A percentile compares a stretch with the other conserved stretches of the same genome.
These are phyloP conservation scores for Rhabdomys pumilio DNA, from an alignment of 2,797 vertebrate species.

Conservation along the genomic window DNA sequence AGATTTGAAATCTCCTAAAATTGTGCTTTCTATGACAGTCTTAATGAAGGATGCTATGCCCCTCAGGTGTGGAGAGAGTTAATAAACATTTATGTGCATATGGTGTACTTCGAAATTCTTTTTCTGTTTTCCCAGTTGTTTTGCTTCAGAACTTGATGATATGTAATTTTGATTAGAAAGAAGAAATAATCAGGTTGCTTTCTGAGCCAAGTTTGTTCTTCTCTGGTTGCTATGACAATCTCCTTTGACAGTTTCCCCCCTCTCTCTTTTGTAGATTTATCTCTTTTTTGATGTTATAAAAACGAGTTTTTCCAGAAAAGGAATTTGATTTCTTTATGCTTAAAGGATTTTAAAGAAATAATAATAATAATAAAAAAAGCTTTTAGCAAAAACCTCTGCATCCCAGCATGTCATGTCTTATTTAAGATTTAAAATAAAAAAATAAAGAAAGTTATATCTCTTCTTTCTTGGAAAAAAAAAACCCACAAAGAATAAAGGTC, in stretches of 20 bases:
- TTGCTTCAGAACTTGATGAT: conserved; percentile 74
- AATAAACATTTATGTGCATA: conserved; percentile 68
- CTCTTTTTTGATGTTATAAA: conserved; percentile 83
- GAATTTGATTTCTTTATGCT: conserved; percentile 74
- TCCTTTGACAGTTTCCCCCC: background rate
- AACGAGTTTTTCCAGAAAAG: conserved; percentile 82
- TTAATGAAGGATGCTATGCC: background rate
- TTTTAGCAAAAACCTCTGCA: conserved; percentile 70
- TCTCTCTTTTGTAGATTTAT: conserved; percentile 76
- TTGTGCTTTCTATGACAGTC: background rate
- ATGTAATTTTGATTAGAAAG: conserved; percentile 82
- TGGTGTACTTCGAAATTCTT: conserved; percentile 61
- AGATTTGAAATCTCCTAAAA: conserved; percentile 15
- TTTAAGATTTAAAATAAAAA: conserved; percentile 77
- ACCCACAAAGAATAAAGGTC: conserved; percentile 26
- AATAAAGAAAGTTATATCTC: background rate
- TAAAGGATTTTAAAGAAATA: conserved; percentile 72
- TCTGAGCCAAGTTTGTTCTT: conserved; percentile 82
- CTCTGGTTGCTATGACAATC: conserved; percentile 89
- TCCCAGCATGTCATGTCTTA: conserved; percentile 69
- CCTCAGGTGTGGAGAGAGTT: conserved; percentile 53
- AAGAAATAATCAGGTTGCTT: conserved; percentile 85
- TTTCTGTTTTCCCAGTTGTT: conserved; percentile 60
- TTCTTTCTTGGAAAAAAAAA: background rate
- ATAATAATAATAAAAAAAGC: conserved; percentile 23